Percentiles rank a stretch among this genome's conserved stretches.
Conservation (phyloP, 37 sponge, comb jelly and placozoan genomes). For the Mnemiopsis leidyi region DNA sequence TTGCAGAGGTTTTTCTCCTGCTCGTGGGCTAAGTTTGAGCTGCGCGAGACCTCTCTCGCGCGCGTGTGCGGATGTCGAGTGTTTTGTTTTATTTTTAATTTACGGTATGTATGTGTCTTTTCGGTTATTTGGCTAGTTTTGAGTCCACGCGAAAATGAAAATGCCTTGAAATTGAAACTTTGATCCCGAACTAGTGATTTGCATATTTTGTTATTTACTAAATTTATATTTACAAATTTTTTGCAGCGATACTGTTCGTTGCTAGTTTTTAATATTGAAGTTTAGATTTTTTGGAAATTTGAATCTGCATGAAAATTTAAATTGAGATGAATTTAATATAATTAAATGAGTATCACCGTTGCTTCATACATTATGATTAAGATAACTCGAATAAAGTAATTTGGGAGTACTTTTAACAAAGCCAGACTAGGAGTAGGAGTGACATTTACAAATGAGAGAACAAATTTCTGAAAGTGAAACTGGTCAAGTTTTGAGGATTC, state of each 20-base stretch:
- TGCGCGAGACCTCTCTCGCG: background rate
- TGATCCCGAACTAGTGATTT: background rate
- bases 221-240: background rate
- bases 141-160: background rate
- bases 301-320: background rate
- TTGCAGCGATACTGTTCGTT: background rate
- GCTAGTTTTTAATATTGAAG: background rate
- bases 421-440: too few species aligned
- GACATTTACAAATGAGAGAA: too few species aligned
- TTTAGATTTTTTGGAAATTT: background rate
- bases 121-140: too few species aligned
- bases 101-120: too few species aligned
- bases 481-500: too few species aligned
- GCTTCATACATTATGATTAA: too few species aligned
- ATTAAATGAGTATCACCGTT: background rate
- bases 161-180: background rate
- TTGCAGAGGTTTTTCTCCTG: too few species aligned
- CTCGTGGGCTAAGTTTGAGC: background rate
- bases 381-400: too few species aligned
- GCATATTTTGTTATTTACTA: background rate
- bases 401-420: too few species aligned
- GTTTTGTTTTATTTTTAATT: background rate
- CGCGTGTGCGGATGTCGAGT: background rate
- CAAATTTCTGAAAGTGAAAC: too few species aligned
- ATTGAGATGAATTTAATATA: background rate